phyloP scores from a whole-genome alignment of 2,113 vertebrate species.

The Cettia cetti region DNA sequence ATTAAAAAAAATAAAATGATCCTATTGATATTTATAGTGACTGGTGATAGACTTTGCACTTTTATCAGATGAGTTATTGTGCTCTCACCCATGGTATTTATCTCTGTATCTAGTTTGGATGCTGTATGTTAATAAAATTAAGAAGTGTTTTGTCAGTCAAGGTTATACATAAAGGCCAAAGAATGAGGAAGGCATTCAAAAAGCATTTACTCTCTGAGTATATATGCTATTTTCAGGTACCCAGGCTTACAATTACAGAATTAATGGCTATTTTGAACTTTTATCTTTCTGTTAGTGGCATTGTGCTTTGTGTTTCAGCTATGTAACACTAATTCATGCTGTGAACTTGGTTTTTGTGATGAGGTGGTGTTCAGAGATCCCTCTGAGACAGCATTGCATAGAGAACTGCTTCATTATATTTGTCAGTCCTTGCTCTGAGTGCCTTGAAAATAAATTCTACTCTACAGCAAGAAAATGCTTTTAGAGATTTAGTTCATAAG shows the following conservation, averaged over 20 bases:
- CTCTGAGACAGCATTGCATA: neutral
- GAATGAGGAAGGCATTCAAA: neutral
- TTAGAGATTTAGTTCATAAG: neutral
- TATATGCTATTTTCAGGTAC: neutral
- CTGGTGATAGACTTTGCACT: neutral
- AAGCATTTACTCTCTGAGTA: neutral
- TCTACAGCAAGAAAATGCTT: neutral
- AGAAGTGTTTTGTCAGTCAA: neutral
- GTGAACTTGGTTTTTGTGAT: neutral
- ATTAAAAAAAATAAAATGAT: neutral
- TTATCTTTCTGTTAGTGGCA: neutral
- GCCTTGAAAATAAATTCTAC: neutral
- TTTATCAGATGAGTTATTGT: neutral
- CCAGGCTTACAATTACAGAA: neutral
- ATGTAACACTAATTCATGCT: neutral
- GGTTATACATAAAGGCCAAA: neutral
- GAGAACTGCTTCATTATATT: neutral
- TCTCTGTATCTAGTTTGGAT: neutral
- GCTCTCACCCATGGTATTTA: neutral
- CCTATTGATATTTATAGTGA: neutral
- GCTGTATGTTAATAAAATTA: neutral
- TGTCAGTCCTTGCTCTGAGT: neutral
- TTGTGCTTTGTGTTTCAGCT: neutral
- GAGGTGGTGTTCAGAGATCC: neutral
- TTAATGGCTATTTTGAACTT: neutral